phyloP scores from a whole-genome alignment of 1,140 invertebrate species.

The Orchestia grillus region DNA sequence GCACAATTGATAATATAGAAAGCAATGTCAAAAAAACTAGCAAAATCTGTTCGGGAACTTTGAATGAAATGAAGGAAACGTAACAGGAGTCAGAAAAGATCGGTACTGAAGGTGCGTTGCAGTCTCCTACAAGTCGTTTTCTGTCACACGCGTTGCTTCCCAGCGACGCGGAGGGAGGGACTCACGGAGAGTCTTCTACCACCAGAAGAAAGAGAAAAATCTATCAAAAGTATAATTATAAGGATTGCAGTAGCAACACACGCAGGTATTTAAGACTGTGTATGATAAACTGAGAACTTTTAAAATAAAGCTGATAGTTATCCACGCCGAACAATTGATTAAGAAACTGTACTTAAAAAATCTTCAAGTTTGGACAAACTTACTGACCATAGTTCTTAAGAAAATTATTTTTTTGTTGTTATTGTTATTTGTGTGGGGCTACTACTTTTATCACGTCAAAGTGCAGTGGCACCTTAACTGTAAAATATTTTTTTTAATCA shows the following conservation, averaged over 20 bases:
- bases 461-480: not conserved
- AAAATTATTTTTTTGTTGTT: not conserved
- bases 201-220: not conserved
- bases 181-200: not conserved
- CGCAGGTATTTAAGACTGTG: not conserved
- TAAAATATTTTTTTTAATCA: not conserved
- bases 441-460: not conserved
- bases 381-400: not conserved
- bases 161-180: not conserved
- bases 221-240: not conserved
- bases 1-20: no score
- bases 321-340: not conserved
- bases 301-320: not conserved
- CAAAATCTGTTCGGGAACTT: not conserved
- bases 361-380: not conserved
- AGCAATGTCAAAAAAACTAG: not conserved
- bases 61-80: not conserved
- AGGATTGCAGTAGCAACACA: not conserved
- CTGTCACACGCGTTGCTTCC: not conserved
- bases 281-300: not conserved
- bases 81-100: not conserved
- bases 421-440: not conserved
- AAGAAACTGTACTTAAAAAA: not conserved
- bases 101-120: not conserved
- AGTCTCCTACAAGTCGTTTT: constrained; percentile 24